phyloP scores from a whole-genome alignment of 2,797 vertebrate genomes.

The Acomys russatus region DNA sequence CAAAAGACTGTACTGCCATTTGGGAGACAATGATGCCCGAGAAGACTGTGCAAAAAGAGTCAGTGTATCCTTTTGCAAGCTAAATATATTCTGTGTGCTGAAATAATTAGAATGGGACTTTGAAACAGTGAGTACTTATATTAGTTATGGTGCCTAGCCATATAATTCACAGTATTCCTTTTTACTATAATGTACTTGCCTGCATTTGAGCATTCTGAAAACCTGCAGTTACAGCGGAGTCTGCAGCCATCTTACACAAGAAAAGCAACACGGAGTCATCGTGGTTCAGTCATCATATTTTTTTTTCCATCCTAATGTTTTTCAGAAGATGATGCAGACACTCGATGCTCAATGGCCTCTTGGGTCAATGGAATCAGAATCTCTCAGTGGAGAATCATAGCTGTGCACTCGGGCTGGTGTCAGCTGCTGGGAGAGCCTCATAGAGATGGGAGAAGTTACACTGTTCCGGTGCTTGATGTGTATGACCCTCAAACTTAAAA shows the following conservation, averaged over 20 bases:
- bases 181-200: not conserved
- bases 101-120: not conserved
- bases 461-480: not conserved
- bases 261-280: not conserved
- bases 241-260: not conserved
- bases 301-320: not conserved
- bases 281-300: not conserved
- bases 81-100: not conserved
- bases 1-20: too few relatives aligned
- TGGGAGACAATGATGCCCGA: not conserved
- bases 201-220: slow-evolving; percentile 41
- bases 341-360: not conserved
- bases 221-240: not conserved
- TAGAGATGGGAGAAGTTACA: not conserved
- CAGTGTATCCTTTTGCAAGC: not conserved
- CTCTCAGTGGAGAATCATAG: not conserved
- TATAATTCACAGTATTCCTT: not conserved
- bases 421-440: not conserved
- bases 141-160: not conserved
- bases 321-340: not conserved
- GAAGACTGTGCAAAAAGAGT: not conserved
- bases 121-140: not conserved
- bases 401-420: rapidly evolving
- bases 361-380: not conserved
- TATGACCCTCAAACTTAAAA: not conserved